A percentile compares a stretch with the other conserved stretches of the same genome.
Conservation (phyloP, 2,888 invertebrate species). For the Amphiduros pacificus region DNA sequence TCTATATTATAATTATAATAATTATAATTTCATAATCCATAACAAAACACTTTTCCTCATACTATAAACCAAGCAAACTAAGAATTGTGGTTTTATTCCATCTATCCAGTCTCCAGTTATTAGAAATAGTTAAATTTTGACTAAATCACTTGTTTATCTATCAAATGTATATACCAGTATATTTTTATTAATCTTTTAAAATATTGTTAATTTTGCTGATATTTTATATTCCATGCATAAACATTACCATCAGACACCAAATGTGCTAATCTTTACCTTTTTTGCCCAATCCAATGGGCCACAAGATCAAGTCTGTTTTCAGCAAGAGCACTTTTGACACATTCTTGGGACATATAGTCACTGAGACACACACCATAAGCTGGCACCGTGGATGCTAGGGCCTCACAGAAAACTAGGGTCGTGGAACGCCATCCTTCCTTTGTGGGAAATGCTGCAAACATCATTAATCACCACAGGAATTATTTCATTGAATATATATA, state of each 20-base stretch:
- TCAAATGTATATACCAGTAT: not conserved
- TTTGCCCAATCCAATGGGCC: slow-evolving; percentile 56
- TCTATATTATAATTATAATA: no score
- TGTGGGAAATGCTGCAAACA: not conserved
- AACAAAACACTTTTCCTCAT: no score
- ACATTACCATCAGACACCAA: not conserved
- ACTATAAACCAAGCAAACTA: no score
- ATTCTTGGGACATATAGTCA: slow-evolving; percentile 49
- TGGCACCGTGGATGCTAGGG: slow-evolving; percentile 54
- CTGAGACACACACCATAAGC: slow-evolving; percentile 46
- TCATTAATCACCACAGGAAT: no score
- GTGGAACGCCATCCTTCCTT: slow-evolving; percentile 36
- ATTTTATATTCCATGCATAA: not conserved
- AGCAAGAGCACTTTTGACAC: slow-evolving; percentile 48
- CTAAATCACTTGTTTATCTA: not conserved
- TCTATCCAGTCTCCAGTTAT: no score
- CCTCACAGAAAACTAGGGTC: slow-evolving; percentile 55
- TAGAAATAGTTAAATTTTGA: no score
- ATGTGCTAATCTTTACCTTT: slow-evolving; percentile 48
- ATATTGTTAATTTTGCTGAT: not conserved
- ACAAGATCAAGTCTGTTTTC: slow-evolving; percentile 53
- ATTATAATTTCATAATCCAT: no score
- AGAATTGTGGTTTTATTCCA: no score
- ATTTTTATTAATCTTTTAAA: not conserved
- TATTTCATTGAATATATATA: no score